Evolutionary conservation across 2,888 invertebrate genomes (phyloP).

Genomic region (Oscheius onirici): DNA sequence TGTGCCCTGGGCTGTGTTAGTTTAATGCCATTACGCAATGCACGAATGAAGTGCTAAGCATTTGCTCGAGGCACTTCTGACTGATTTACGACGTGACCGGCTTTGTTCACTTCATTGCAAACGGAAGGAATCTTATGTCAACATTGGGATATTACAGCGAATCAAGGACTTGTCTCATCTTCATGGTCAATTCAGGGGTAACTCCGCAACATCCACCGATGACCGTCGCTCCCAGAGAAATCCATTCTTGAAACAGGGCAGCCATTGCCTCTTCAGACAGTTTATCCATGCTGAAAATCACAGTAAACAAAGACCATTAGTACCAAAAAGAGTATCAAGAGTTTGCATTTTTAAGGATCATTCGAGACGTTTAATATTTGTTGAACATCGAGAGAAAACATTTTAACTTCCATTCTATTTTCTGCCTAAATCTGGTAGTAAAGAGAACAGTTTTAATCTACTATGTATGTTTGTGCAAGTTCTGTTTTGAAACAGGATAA

Average conservation of each 20-base stretch:
- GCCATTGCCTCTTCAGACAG: not conserved
- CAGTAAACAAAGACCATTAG: not conserved
- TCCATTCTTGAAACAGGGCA: constrained; percentile 5
- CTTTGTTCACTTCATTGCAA: constrained; percentile 31
- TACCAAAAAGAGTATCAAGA: not conserved
- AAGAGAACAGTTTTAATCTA: not conserved
- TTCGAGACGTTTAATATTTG: not conserved
- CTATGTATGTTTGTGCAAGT: not conserved
- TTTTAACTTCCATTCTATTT: not conserved
- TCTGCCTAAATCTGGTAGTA: not conserved
- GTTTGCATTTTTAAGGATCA: not conserved
- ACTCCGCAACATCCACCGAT: constrained; percentile 28
- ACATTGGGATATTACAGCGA: constrained; percentile 9
- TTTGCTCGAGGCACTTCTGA: constrained; percentile 27
- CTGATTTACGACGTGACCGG: constrained; percentile 25
- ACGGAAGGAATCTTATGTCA: constrained; percentile 26
- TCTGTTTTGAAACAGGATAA: not conserved
- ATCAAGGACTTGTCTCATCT: constrained; percentile 2
- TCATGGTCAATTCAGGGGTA: not conserved
- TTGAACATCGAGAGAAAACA: not conserved
- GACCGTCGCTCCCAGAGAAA: constrained; percentile 15
- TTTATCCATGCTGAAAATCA: not conserved
- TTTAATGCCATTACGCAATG: constrained; percentile 28
- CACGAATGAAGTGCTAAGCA: constrained; percentile 30
- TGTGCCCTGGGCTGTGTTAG: constrained; percentile 16